Base-by-base conservation (phyloP, 1,140 invertebrate genomes). In the Mylabris phalerata region DNA sequence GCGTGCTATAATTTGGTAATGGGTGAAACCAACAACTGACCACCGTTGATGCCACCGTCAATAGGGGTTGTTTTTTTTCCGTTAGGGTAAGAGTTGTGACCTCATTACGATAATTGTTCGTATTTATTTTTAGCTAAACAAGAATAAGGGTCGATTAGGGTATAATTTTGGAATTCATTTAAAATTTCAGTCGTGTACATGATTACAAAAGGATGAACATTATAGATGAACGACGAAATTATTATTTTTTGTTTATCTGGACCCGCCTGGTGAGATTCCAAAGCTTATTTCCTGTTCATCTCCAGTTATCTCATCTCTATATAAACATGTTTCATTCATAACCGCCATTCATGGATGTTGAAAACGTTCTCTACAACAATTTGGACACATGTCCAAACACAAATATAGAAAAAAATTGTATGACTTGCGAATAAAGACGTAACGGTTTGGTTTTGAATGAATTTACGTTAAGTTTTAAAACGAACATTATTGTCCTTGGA, bases 281-380 rank as follows among this genome's bases (percentile, higher is more conserved):
- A 40, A 60, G 48, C 64, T 64, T 57, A 65, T 69, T 69, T 69
- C 67, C 67, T 69, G 67, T 66, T 66, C 65, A 67, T 69, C 66
- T 69, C 59, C 57, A 60, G 65, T 65, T 64, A 67, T 67, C 62
- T 64, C 59, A 50, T 54, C 55, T 60, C 40, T 11, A 62, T 66
- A 62, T 64, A 69, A 69, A 62, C 66, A 61, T 57, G 64, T 62
- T 68, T 67, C 67, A 69, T 69, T 69, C 67, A 69, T 67, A 67
- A 62, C 61, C 61, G 57, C 66, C 67, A 69, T 66, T 69, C 66
- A 69, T 67, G 63, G 63, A 45, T 48, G 54, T 32, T 19, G 7
- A 32, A 32, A 32, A 32, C 4, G 32, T 5, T 5, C 7, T 32
- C 32, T 32, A 32, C 32, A 32, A 32, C 32, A 32, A 32, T 32